Percentiles rank a stretch among this genome's conserved stretches.
phyloP scores from a whole-genome alignment of 2,888 invertebrate genomes.

The Thumatha senex region DNA sequence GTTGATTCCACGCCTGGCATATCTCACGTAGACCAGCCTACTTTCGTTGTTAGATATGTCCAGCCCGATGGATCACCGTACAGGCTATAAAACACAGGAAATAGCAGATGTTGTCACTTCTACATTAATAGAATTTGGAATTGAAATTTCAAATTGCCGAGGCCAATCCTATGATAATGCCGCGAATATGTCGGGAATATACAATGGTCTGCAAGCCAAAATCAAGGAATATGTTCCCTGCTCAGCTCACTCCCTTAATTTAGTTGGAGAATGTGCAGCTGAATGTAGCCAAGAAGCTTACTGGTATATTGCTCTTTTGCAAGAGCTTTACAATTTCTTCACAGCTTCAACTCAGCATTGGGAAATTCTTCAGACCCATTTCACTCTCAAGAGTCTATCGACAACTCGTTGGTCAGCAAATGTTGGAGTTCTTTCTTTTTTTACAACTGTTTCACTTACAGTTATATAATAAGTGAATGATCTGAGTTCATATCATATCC shows the following conservation, averaged over 20 bases:
- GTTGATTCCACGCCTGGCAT: constrained; percentile 1
- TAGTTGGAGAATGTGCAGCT: not conserved
- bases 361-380: not conserved
- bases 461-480: too few relatives aligned
- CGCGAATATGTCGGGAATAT: not conserved
- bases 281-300: not conserved
- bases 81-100: not conserved
- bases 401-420: too few relatives aligned
- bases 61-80: not conserved
- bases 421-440: too few relatives aligned
- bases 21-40: constrained; percentile 1
- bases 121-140: not conserved
- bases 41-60: not conserved
- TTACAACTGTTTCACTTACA: too few relatives aligned
- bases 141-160: not conserved
- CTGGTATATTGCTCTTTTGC: not conserved
- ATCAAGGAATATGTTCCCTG: not conserved
- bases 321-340: not conserved
- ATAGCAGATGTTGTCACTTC: not conserved
- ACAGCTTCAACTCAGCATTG: constrained; percentile 1
- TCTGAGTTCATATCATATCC: too few relatives aligned
- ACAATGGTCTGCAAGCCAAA: not conserved
- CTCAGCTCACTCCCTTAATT: not conserved
- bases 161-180: not conserved
- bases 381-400: too few relatives aligned